Conservation (phyloP, 2,888 invertebrate species). For the Tyria jacobaeae region DNA sequence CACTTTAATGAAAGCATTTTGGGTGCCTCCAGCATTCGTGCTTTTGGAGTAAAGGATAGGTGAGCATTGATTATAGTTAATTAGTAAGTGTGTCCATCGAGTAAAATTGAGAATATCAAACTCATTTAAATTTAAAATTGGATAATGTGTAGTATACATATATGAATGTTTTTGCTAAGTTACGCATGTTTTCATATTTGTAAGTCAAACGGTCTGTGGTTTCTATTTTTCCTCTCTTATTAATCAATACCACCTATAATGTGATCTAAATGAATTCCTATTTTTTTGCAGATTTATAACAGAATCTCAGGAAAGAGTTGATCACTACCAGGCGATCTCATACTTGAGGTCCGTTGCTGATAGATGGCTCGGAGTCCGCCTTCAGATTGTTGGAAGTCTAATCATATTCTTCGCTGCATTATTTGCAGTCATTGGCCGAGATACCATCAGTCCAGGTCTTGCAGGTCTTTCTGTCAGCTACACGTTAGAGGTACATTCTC, state of each 20-base stretch:
- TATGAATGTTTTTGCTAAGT: no score
- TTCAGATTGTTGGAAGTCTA: conserved; percentile 98
- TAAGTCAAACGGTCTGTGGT: no score
- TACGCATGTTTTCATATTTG: no score
- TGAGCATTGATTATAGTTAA: conserved; percentile 36
- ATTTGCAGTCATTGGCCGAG: conserved; percentile 94
- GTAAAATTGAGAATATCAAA: no score
- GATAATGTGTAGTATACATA: no score
- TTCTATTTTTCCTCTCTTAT: no score
- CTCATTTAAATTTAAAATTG: no score
- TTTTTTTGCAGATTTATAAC: conserved; percentile 89
- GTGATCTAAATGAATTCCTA: no score
- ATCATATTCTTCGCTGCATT: conserved; percentile 98
- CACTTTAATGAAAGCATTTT: conserved; percentile 98
- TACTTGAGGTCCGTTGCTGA: conserved; percentile 97
- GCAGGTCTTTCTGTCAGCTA: conserved; percentile 97
- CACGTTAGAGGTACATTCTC: conserved; percentile 89
- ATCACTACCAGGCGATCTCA: conserved; percentile 96
- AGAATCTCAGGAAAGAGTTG: conserved; percentile 96
- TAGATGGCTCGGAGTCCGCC: conserved; percentile 97
- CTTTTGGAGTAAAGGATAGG: conserved; percentile 91
- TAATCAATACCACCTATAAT: no score
- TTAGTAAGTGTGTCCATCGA: background rate
- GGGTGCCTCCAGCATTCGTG: conserved; percentile 94
- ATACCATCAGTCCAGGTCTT: conserved; percentile 90